Percentiles rank a stretch among this genome's conserved stretches.
These are phyloP conservation scores for Tipula unca DNA, from an alignment of 2,888 invertebrate genomes.

Conservation along the genomic window DNA sequence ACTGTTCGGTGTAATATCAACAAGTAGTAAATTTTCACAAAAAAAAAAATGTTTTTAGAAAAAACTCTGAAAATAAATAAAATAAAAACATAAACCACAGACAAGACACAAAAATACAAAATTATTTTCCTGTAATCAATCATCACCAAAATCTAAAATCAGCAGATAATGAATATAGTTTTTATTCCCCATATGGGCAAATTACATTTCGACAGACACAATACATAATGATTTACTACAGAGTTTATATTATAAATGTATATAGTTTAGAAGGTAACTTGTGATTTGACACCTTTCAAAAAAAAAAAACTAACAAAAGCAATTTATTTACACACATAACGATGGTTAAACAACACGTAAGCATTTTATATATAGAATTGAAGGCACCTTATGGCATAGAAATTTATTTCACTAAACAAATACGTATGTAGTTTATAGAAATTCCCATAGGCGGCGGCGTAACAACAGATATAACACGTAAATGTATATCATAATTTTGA, in stretches of 20 bases:
- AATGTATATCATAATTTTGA: not conserved
- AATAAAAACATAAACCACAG: not conserved
- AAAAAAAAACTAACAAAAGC: not conserved
- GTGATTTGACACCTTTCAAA: not conserved
- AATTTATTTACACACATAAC: not conserved
- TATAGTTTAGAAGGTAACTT: not conserved
- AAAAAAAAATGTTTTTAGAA: not conserved
- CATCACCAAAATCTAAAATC: not conserved
- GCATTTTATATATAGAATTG: not conserved
- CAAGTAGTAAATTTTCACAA: not conserved
- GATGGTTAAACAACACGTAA: not conserved
- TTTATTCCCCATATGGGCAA: not conserved
- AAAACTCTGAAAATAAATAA: not conserved
- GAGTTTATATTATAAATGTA: too few species aligned
- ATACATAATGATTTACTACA: not conserved
- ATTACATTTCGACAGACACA: not conserved
- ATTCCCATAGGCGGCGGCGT: not conserved
- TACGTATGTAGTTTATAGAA: not conserved
- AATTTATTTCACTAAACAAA: not conserved
- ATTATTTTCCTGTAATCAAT: not conserved
- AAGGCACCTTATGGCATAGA: not conserved
- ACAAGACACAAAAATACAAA: not conserved
- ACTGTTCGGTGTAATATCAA: not conserved
- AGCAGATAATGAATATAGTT: not conserved
- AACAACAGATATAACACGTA: not conserved